phyloP scores from a whole-genome alignment of 2,113 vertebrate species.

The Myrmecobius fasciatus region DNA sequence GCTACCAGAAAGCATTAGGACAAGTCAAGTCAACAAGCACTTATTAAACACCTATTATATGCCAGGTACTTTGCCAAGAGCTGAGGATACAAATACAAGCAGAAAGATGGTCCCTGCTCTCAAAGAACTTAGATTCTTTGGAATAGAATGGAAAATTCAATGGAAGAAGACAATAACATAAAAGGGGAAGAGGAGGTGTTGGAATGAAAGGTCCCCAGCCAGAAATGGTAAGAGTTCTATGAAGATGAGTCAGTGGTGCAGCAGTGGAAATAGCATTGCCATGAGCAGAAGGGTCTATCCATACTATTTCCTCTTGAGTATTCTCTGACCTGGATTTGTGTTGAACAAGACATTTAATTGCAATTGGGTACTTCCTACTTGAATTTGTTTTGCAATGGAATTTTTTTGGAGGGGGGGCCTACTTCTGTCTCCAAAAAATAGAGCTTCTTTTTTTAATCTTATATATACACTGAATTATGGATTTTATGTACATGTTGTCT shows the following conservation, averaged over 20 bases:
- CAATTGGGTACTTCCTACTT: neutral
- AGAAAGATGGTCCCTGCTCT: neutral
- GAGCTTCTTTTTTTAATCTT: neutral
- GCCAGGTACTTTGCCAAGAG: neutral
- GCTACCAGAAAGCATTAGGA: neutral
- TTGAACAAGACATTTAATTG: neutral
- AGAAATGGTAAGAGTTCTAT: neutral
- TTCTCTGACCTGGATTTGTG: neutral
- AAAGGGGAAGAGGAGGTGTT: neutral
- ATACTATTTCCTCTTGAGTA: neutral
- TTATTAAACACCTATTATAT: neutral
- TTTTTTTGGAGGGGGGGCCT: neutral
- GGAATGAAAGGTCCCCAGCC: neutral
- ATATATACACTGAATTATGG: neutral
- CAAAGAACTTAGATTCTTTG: neutral
- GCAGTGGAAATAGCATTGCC: neutral
- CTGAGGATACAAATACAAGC: neutral
- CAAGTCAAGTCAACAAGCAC: neutral
- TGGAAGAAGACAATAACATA: neutral
- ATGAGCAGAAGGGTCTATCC: neutral
- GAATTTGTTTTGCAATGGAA: conserved; percentile 42
- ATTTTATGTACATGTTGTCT: neutral
- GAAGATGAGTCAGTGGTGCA: neutral
- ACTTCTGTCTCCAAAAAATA: conserved; percentile 30
- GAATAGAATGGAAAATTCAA: too few relatives aligned